Evolutionary conservation across 2,888 invertebrate genomes (phyloP).

Genomic region (Salpingus planirostris): DNA sequence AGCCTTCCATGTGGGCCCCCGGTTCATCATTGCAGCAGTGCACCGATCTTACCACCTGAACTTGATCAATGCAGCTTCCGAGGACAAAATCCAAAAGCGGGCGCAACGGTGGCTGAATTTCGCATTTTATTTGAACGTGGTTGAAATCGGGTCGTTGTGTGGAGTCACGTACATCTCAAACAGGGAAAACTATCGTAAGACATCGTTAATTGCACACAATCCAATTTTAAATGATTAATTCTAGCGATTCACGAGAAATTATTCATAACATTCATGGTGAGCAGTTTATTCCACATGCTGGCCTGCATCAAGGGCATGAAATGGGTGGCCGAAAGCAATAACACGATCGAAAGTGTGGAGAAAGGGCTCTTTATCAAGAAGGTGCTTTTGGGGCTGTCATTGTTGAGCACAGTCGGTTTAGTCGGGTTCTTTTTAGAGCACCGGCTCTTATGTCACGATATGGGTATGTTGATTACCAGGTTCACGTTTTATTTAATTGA

Average conservation of each 20-base stretch:
- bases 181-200: conserved; percentile 91
- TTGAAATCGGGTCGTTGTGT: conserved; percentile 78
- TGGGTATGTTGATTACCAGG: conserved; percentile 58
- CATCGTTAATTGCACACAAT: conserved; percentile 1
- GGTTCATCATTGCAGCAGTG: conserved; percentile 79
- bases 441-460: conserved; percentile 77
- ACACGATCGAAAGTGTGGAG: conserved; percentile 23
- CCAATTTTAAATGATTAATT: conserved; percentile 23
- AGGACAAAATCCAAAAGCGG: conserved; percentile 39
- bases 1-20: conserved; percentile 85
- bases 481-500: too few relatives aligned
- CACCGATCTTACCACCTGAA: conserved; percentile 75
- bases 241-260: conserved; percentile 83
- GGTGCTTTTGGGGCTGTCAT: conserved; percentile 64
- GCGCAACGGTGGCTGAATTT: conserved; percentile 57
- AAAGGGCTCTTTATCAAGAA: conserved; percentile 50
- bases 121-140: conserved; percentile 74
- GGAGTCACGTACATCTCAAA: conserved; percentile 92
- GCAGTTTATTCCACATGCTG: conserved; percentile 76
- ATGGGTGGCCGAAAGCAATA: conserved; percentile 30
- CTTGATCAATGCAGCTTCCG: conserved; percentile 51
- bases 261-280: conserved; percentile 84
- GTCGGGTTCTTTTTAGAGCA: conserved; percentile 84
- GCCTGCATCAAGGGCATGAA: conserved; percentile 53
- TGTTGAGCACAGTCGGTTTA: conserved; percentile 72